Conservation (phyloP, 2,888 invertebrate species). For the Galeopsomyia nigrocyanea region DNA sequence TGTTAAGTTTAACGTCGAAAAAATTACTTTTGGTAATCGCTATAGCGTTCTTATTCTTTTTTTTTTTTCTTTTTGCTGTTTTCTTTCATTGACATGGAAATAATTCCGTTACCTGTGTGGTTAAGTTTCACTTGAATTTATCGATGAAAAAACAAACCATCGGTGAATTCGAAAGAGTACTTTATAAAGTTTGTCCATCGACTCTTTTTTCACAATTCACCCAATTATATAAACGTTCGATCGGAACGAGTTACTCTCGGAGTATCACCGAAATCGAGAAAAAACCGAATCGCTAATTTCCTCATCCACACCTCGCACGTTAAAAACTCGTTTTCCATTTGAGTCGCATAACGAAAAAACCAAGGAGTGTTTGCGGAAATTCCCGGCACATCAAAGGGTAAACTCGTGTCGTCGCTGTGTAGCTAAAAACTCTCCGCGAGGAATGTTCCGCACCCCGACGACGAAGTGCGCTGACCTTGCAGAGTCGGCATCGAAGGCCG, state of each 20-base stretch:
- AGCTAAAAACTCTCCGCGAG: slow-evolving; percentile 11
- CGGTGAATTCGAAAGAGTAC: no score
- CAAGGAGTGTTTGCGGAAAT: slow-evolving; percentile 44
- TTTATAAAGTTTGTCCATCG: no score
- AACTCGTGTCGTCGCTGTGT: background rate
- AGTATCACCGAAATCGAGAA: background rate
- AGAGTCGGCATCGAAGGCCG: slow-evolving; percentile 49
- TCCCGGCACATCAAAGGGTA: slow-evolving; percentile 39
- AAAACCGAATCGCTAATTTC: slow-evolving; percentile 31
- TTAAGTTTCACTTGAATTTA: no score
- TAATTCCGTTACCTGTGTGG: no score
- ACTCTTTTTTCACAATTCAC: no score
- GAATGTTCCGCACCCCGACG: background rate
- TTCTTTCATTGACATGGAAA: no score
- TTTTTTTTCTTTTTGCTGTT: no score
- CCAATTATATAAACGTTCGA: no score
- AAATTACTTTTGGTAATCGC: no score
- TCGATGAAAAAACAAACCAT: no score
- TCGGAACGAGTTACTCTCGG: no score
- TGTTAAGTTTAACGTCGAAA: background rate
- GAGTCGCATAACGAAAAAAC: slow-evolving; percentile 14
- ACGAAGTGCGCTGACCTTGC: slow-evolving; percentile 42
- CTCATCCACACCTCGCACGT: background rate
- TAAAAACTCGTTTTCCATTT: background rate
- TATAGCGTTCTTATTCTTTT: no score